Conservation (phyloP, 2,888 invertebrate species). For the Himalopsyche kuldschensis region DNA sequence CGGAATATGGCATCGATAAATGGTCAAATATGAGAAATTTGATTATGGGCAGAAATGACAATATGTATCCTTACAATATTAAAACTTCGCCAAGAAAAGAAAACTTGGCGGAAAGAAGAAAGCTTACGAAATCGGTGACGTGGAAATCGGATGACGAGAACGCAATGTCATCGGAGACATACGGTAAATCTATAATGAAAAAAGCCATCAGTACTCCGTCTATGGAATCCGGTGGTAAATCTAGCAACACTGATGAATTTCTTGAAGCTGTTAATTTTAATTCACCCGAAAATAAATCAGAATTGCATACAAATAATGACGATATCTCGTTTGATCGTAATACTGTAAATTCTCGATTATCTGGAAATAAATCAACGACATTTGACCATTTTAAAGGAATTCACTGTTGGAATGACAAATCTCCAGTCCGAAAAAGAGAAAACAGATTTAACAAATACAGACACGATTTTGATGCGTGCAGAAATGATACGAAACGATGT, state of each 20-base stretch:
- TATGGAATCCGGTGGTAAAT: neutral
- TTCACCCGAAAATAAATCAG: neutral
- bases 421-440: neutral
- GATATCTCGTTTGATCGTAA: neutral
- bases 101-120: neutral
- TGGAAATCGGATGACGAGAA: conserved; percentile 24
- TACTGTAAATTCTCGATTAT: neutral
- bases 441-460: neutral
- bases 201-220: neutral
- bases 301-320: neutral
- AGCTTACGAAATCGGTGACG: conserved; percentile 30
- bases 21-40: conserved; percentile 42
- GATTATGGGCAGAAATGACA: conserved; percentile 51
- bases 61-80: conserved; percentile 55
- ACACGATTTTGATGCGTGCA: neutral
- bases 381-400: conserved; percentile 30
- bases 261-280: conserved; percentile 21
- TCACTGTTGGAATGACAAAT: conserved; percentile 31
- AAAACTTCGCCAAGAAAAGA: conserved; percentile 47
- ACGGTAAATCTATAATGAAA: conserved; percentile 22
- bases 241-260: neutral
- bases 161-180: neutral
- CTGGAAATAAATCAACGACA: neutral
- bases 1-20: conserved; percentile 14
- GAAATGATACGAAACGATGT: conserved; percentile 24